These are phyloP conservation scores for Eptatretus atami DNA, from an alignment of 2,797 vertebrate species.

Conservation along the genomic window DNA sequence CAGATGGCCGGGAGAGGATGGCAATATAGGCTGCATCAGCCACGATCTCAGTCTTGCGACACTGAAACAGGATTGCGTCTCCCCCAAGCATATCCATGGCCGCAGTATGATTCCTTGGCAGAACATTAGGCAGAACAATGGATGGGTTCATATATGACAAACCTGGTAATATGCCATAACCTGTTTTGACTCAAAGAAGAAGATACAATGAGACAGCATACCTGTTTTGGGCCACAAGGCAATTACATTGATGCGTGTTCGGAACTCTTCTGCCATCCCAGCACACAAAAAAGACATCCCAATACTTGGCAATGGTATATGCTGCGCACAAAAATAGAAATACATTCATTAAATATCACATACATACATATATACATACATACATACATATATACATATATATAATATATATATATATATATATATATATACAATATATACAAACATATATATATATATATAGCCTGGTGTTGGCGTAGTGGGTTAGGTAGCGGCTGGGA, in stretches of 20 bases:
- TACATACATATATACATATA: too few species aligned
- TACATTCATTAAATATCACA: not conserved
- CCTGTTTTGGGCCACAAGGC: constrained; percentile 84
- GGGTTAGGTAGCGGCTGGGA: too few species aligned
- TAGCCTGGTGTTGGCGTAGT: too few species aligned
- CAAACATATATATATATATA: too few species aligned
- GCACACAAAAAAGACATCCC: constrained; percentile 96
- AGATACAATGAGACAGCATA: constrained; percentile 12
- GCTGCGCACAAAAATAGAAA: constrained; percentile 20
- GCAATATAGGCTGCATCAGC: constrained; percentile 71
- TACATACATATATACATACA: too few species aligned
- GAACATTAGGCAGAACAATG: not conserved
- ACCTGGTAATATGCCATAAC: too few species aligned
- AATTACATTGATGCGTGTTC: constrained; percentile 57
- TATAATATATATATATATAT: too few species aligned
- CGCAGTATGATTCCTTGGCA: constrained; percentile 32
- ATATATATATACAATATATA: too few species aligned
- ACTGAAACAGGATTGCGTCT: constrained; percentile 28
- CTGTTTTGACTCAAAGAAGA: constrained; percentile 2
- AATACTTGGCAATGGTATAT: constrained; percentile 76
- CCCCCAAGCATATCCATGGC: constrained; percentile 81
- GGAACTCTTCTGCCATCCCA: constrained; percentile 94
- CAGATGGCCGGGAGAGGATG: constrained; percentile 31
- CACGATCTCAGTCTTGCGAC: constrained; percentile 51
- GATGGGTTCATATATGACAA: not conserved